These are phyloP conservation scores for Diploscapter pachys DNA, from an alignment of 1,140 invertebrate species.

Conservation along the genomic window DNA sequence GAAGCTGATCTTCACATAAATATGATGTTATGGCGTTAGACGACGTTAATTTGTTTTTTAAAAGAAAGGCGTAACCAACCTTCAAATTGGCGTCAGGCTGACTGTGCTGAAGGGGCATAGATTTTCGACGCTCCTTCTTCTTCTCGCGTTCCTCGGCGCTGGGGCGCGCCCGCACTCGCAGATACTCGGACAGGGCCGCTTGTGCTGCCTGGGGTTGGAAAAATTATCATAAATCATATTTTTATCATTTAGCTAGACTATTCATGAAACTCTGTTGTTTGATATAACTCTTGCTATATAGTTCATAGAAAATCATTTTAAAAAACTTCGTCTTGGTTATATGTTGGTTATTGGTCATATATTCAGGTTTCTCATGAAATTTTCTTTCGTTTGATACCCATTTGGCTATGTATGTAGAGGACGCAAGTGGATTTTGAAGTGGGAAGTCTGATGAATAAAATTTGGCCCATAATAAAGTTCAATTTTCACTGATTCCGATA, in stretches of 20 bases:
- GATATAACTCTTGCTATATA: background rate
- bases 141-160: constrained; percentile 44
- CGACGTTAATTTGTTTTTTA: background rate
- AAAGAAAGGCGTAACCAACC: background rate
- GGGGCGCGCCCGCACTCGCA: constrained; percentile 41
- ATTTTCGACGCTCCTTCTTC: constrained; percentile 47
- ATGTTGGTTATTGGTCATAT: too few relatives aligned
- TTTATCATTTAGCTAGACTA: constrained; percentile 10
- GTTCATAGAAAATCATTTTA: too few relatives aligned
- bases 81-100: constrained; percentile 14
- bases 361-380: too few relatives aligned
- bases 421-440: too few relatives aligned
- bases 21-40: too few relatives aligned
- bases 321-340: too few relatives aligned
- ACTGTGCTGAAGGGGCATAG: constrained; percentile 44
- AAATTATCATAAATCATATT: constrained; percentile 8
- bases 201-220: constrained; percentile 39
- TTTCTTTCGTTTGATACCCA: too few relatives aligned
- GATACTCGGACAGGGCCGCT: constrained; percentile 45
- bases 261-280: constrained; percentile 7
- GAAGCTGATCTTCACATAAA: too few relatives aligned
- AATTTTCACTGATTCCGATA: too few relatives aligned
- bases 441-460: too few relatives aligned
- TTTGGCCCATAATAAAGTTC: too few relatives aligned
- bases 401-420: too few relatives aligned